Base-by-base conservation (phyloP, 2,888 invertebrate species). In the Caenorhabditis plicata region DNA sequence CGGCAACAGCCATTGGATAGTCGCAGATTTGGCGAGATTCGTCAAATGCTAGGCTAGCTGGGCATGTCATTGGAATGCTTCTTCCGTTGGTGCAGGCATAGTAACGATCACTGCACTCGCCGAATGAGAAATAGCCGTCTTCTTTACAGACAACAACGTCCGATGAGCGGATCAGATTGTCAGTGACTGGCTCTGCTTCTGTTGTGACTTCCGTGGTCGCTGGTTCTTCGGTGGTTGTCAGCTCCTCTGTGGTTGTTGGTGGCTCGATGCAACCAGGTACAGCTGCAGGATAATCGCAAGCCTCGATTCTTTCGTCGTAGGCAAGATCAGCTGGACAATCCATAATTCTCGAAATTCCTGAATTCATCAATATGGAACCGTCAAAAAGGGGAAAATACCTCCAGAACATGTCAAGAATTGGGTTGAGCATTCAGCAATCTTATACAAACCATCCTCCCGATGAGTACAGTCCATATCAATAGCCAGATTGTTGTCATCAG, bases 71-170 rank as follows among this genome's bases (percentile, higher is more conserved):
- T 29, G 46, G 40, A 26, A 54, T 47, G 2, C 38, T 26, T 33
- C 35, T 39, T 50, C 64, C 55, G 31, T 54, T 57, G 11, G 58
- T 38, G 45, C 64, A 64, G 17, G 64, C 58, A 15, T 33, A 50
- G 51, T 58, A 64, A 19, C 39, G 45, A 27, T 58, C 58, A 23
- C 49, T 52, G 58, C 64, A 64, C 4, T 44, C 43, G n/a, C 55
- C 55, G 40, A 43, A 58, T 5, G 54, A 51, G 38, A 43, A 64
- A 29, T 58, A 64, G 32, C 64, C 64, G 33, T 64, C 64, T 11
- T 23, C 45, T 23, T 8, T 22, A 20, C 50, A 50, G 3, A 15
- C 19, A 13, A 23, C 38, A 5, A 31, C 39, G 15, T 27, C 23
- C 8, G 36, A 38, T 9, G 40, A n/a, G 13, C 49, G 48, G n/a